Evolutionary conservation across 1,140 invertebrate species (phyloP).

Genomic region (Drosophila melanogaster): Release_6_plus_ISO1_MT NT_033777.3:12305001-12305500

Average conservation of each 20-base stretch:
- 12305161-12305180: neutral
- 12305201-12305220: neutral
- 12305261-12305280: neutral
- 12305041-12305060: conserved; percentile 35
- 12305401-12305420: too few species aligned
- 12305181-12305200: neutral
- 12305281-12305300: too few species aligned
- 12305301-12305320: too few species aligned
- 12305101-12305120: conserved; percentile 4
- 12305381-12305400: too few species aligned
- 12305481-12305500: neutral
- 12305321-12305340: too few species aligned
- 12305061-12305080: conserved; percentile 4
- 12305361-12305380: too few species aligned
- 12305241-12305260: neutral
- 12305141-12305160: neutral
- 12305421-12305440: neutral
- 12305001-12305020: conserved; percentile 33
- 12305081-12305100: conserved; percentile 26
- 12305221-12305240: neutral
- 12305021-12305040: conserved; percentile 13
- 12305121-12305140: neutral
- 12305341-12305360: too few species aligned
- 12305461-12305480: conserved; percentile 20
- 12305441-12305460: too few species aligned